Percentiles rank a stretch among this genome's conserved stretches.
These are phyloP conservation scores for Xenopus laevis DNA, from an alignment of 2,113 vertebrate species.

Conservation along the genomic window DNA sequence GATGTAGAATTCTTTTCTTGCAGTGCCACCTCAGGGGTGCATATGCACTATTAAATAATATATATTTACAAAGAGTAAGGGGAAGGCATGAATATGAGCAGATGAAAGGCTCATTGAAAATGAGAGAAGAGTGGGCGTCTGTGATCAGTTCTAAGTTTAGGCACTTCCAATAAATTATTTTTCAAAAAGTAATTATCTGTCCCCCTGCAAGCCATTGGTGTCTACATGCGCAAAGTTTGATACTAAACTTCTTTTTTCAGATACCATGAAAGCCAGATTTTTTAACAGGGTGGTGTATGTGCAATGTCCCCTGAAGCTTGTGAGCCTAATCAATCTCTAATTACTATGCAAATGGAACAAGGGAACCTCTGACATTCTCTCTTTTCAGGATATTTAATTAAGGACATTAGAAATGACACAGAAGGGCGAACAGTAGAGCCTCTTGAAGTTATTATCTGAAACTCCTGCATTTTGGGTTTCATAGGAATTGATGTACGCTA, in stretches of 20 bases:
- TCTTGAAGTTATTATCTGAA: conserved; percentile 18
- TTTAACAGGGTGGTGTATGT: conserved; percentile 8
- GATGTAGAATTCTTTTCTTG: too few relatives aligned
- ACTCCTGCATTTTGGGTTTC: neutral
- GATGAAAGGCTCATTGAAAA: too few relatives aligned
- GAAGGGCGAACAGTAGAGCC: conserved; percentile 30
- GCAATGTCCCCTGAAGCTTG: conserved; percentile 32
- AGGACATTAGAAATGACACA: conserved; percentile 37
- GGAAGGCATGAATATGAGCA: too few relatives aligned
- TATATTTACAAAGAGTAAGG: too few relatives aligned
- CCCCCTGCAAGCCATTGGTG: neutral
- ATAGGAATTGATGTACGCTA: neutral
- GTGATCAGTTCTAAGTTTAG: too few relatives aligned
- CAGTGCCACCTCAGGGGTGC: too few relatives aligned
- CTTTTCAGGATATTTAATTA: conserved; percentile 38
- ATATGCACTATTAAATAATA: too few relatives aligned
- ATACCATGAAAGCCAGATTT: neutral
- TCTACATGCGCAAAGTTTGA: neutral
- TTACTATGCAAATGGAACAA: conserved; percentile 41
- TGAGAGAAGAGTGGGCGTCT: too few relatives aligned
- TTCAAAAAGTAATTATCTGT: conserved; percentile 1
- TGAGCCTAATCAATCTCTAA: conserved; percentile 41
- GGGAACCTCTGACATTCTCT: conserved; percentile 39
- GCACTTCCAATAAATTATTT: neutral
- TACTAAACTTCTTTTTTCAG: neutral